Evolutionary conservation across 2,888 invertebrate genomes (phyloP), one percentile per base, ranked within the genome.

Genomic region (Phlogophora meticulosa): DNA sequence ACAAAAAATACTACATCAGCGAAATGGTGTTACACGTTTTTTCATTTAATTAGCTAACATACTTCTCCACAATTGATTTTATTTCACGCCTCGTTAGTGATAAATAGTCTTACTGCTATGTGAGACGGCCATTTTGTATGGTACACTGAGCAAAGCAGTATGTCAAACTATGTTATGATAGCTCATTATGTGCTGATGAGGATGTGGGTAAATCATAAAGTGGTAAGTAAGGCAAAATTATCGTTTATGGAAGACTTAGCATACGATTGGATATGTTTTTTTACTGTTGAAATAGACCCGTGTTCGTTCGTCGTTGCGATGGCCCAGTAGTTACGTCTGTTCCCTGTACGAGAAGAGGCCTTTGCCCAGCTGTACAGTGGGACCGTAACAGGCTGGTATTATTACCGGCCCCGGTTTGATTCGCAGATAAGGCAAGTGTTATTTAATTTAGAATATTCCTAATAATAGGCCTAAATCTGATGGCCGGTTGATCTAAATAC

Each of bases 161-260:
- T 34, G 40, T 53, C 38, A 53, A 34, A 38, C 3, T 52, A 66
- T 40, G n/a, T 28, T 55, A 66, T 48, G 46, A 66, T 66, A 38
- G 15, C 13, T 46, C 28, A 46, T 53, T 46, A n/a, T 49, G 28
- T 48, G 11, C 7, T 51, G 13, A 45, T 43, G 28, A 20, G 5
- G 28, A 20, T 28, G 13, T 13, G 1, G 9, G 10, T 34, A 34
- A 10, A 20, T 28, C 15, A 32, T 64, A 11, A 53, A 53, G 17
- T 11, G 32, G 22, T 24, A 22, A 9, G 10, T 36, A 57, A 34
- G 11, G n/a, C n/a, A n/a, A n/a, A n/a, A n/a, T n/a, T 34, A 22
- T 11, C 3, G 7, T 57, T 43, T 34, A 34, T 61, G 13, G 32
- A 20, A 10, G 38, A 46, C 20, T 63, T 11, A 32, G 10, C 38